Evolutionary conservation across 2,888 invertebrate genomes (phyloP), one percentile per base, ranked within the genome.

Genomic region (Aphelenchoides bicaudatus): DNA sequence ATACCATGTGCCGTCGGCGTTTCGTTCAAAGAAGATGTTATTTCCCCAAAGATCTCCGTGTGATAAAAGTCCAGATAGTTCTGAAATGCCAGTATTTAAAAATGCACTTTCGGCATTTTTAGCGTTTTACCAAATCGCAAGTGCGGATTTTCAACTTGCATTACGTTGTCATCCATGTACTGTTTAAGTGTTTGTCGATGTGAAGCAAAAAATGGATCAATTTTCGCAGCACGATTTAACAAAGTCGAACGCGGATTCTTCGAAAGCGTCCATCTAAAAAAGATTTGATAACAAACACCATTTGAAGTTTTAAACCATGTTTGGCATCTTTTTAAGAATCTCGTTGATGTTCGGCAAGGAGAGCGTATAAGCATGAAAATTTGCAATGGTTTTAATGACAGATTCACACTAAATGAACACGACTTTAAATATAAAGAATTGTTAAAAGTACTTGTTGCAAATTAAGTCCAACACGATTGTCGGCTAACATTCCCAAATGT

Each of bases 21-120:
- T 51, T 27, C 52, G 52, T 34, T 51, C 28, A 3, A 51, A 51
- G 39, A 51, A 51, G 37, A 51, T 51, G 52, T 51, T 51, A 3
- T 51, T 51, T n/a, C n/a, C n/a, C 34, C 34, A 34, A 10, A 34
- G 10, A 34, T 34, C 34, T 10, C 34, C 34, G 34, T 34, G 34
- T 10, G 34, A 10, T 10, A 34, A n/a, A 34, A 34, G 10, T 10
- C 10, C 10, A 10, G 34, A n/a, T 10, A 34, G 10, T 34, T n/a
- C 34, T 34, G 34, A 10, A n/a, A 34, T 34, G n/a, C n/a, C n/a
- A n/a, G n/a, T n/a, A n/a, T n/a, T n/a, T n/a, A n/a, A n/a, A n/a
- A n/a, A n/a, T n/a, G n/a, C n/a, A n/a, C n/a, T n/a, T n/a, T n/a
- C 16, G 43, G 25, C 43, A 43, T 43, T 23, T 25, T 43, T 3